These are phyloP conservation scores for Meiosimyza platycephala DNA, from an alignment of 2,888 invertebrate species.

Conservation along the genomic window DNA sequence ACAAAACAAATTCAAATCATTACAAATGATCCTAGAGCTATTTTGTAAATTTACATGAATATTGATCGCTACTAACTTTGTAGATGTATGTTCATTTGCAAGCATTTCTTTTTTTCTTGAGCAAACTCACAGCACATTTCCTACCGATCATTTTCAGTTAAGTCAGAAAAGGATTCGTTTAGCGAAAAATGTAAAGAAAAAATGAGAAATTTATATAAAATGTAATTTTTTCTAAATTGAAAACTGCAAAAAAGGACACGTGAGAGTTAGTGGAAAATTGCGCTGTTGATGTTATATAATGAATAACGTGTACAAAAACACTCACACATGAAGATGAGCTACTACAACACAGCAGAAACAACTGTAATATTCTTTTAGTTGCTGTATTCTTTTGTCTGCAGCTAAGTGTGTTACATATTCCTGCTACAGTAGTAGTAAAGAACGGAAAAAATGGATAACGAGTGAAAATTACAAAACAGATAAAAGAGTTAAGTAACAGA, in stretches of 20 bases:
- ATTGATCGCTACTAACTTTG: too few relatives aligned
- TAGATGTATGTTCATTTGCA: too few relatives aligned
- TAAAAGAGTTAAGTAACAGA: conserved; percentile 48
- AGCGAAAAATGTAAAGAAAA: not conserved
- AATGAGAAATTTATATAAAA: conserved; percentile 1
- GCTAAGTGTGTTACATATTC: conserved; percentile 10
- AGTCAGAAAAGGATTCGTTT: too few relatives aligned
- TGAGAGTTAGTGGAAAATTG: conserved; percentile 33
- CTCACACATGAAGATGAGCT: not conserved
- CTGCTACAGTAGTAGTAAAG: not conserved
- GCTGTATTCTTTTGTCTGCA: conserved; percentile 14
- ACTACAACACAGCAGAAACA: not conserved
- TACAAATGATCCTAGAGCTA: too few relatives aligned
- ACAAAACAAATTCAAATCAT: too few relatives aligned
- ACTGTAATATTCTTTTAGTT: too few relatives aligned
- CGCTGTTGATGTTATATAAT: conserved; percentile 26
- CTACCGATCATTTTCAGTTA: too few relatives aligned
- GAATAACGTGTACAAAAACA: conserved; percentile 25
- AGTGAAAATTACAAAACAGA: conserved; percentile 44
- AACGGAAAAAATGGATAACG: conserved; percentile 29
- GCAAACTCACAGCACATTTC: too few relatives aligned
- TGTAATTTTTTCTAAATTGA: not conserved
- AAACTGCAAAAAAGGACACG: conserved; percentile 29
- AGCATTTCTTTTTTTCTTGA: not conserved
- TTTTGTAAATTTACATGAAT: too few relatives aligned